A percentile compares a stretch with the other conserved stretches of the same genome.
phyloP scores from a whole-genome alignment of 1,140 invertebrate species.

The Bombus confusus region DNA sequence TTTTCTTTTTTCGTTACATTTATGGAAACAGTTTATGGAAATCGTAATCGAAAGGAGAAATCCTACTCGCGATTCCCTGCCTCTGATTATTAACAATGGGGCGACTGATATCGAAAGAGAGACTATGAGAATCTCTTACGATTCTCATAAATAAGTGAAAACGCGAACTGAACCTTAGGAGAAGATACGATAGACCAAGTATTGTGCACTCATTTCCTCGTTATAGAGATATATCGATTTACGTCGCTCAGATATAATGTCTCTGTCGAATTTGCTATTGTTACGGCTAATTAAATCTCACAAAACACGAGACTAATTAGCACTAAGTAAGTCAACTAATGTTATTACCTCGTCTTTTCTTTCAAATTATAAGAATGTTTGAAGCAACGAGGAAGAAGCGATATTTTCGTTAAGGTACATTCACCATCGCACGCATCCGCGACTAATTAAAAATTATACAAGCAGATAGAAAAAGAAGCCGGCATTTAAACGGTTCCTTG shows the following conservation, averaged over 20 bases:
- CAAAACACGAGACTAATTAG: neutral
- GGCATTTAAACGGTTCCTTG: slow-evolving; percentile 18
- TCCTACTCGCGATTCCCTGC: neutral
- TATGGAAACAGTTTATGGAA: neutral
- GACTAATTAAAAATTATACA: slow-evolving; percentile 30
- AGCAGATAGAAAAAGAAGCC: neutral
- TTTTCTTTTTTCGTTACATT: neutral
- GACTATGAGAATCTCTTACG: neutral
- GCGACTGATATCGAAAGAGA: neutral
- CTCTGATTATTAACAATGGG: neutral
- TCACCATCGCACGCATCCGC: slow-evolving; percentile 25
- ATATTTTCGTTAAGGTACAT: slow-evolving; percentile 31
- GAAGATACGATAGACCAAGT: neutral
- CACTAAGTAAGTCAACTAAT: neutral
- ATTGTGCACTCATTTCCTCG: neutral
- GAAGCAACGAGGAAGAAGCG: neutral
- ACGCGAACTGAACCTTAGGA: neutral
- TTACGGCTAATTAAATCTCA: slow-evolving; percentile 13
- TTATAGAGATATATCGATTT: neutral
- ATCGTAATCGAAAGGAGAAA: slow-evolving; percentile 1
- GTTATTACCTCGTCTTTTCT: neutral
- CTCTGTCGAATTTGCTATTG: neutral
- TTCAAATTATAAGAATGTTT: neutral
- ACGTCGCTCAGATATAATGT: neutral
- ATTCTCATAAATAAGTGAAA: slow-evolving; percentile 17